Evolutionary conservation across 2,113 vertebrate genomes (phyloP).

Genomic region (Carassius carassius): DNA sequence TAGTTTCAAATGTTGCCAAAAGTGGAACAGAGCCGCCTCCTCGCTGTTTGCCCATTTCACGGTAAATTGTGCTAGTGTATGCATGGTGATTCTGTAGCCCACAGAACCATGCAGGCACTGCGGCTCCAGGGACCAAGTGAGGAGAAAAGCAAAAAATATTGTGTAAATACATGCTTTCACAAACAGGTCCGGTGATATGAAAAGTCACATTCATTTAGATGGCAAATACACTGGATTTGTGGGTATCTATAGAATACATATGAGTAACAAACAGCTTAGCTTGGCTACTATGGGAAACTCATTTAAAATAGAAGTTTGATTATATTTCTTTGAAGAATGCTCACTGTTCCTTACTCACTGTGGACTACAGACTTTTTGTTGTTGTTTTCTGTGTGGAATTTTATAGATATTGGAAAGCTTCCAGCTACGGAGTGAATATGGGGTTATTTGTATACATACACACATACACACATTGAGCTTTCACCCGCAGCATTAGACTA

Average conservation of each 20-base stretch:
- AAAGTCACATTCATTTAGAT: neutral
- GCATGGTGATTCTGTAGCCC: constrained; percentile 35
- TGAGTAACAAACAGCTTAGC: neutral
- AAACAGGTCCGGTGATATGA: constrained; percentile 6
- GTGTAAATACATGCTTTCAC: constrained; percentile 26
- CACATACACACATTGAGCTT: neutral
- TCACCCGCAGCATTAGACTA: constrained; percentile 12
- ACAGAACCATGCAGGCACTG: neutral
- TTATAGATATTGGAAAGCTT: neutral
- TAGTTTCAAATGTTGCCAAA: constrained; percentile 46
- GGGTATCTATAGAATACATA: neutral
- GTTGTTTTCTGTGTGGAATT: neutral
- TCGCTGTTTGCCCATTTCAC: constrained; percentile 50
- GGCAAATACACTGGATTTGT: constrained; percentile 17
- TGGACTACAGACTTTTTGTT: neutral
- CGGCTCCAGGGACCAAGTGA: constrained; percentile 10
- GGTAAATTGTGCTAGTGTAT: constrained; percentile 49
- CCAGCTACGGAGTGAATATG: neutral
- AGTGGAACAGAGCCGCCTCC: constrained; percentile 44
- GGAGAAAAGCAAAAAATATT: constrained; percentile 36
- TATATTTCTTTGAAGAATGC: neutral
- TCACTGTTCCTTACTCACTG: neutral
- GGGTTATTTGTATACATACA: neutral
- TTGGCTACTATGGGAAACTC: neutral
- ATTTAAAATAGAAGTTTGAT: neutral